Base-by-base conservation (phyloP, 2,888 invertebrate genomes). In the Microctonus hyperodae region DNA sequence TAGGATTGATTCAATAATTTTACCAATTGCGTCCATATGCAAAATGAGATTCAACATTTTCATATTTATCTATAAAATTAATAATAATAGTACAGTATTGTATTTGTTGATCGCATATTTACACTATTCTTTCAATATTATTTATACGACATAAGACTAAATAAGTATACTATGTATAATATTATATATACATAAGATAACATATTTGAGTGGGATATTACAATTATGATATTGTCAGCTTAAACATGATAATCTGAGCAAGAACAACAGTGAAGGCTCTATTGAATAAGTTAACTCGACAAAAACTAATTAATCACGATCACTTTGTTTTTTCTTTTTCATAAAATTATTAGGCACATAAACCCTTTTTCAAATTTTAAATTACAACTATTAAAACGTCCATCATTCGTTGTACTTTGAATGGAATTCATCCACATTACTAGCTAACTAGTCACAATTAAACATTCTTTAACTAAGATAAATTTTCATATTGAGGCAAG, bases 101-200 rank as follows among this genome's bases (percentile, higher is more conserved):
- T 51, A 51, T 51, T 51, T 13, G 51, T 23, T 55, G 55, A 31
- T 55, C 53, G 62, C 56, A 56, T 71, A 71, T 69, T 68, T 69
- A 69, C 71, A 68, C 59, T 58, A 69, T 35, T 50, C 13, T 2
- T 44, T 9, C 16, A 44, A 16, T 44, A 20, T 44, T 44, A 1
- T 16, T 9, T 20, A n/a, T 16, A 16, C 44, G 1, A n/a, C n/a
- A n/a, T n/a, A n/a, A n/a, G n/a, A n/a, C 16, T n/a, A 16, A 20
- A 44, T 44, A 20, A 44, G 44, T 63, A 28, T 57, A 51, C 57
- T 58, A 64, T 50, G 20, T 48, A 48, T 64, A 25, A 59, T 65
- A 33, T 62, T 56, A 40, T 64, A 55, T 68, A 67, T 68, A 65
- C 59, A 66, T 51, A 67, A 48, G 57, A 44, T 67, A 60, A 31